These are phyloP conservation scores for Drosophila anomelani DNA, from an alignment of 2,888 invertebrate genomes.

Conservation along the genomic window DNA sequence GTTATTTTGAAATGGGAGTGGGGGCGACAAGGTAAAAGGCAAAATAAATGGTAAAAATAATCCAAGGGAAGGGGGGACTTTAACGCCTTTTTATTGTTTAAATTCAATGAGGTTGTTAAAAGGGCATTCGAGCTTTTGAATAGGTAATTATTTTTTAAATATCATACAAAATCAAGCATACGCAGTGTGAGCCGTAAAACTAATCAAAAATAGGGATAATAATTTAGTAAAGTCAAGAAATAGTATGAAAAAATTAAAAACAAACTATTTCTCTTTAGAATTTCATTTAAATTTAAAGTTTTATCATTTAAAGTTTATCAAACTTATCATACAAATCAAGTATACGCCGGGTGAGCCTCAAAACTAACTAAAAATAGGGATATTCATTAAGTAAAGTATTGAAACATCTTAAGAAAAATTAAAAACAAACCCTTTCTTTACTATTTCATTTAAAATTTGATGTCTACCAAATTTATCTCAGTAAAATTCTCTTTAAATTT, in stretches of 20 bases:
- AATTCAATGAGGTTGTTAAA: not conserved
- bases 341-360: not conserved
- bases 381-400: not conserved
- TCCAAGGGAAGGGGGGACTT: not conserved
- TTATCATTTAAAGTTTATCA: not conserved
- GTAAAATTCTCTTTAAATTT: not conserved
- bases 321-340: not conserved
- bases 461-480: not conserved
- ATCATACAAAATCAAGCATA: not conserved
- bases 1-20: not conserved
- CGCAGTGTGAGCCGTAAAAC: not conserved
- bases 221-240: not conserved
- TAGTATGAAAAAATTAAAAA: not conserved
- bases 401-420: not conserved
- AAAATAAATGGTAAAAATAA: slow-evolving; percentile 4
- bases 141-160: too few relatives aligned
- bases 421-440: not conserved
- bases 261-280: not conserved
- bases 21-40: not conserved
- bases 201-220: not conserved
- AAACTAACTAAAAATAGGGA: not conserved
- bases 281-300: not conserved
- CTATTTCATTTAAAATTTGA: not conserved
- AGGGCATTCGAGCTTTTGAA: not conserved
- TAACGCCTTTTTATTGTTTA: too few relatives aligned